Evolutionary conservation across 2,888 invertebrate species (phyloP), one percentile per base, ranked within the genome.

Genomic region (Lochmaea capreae): DNA sequence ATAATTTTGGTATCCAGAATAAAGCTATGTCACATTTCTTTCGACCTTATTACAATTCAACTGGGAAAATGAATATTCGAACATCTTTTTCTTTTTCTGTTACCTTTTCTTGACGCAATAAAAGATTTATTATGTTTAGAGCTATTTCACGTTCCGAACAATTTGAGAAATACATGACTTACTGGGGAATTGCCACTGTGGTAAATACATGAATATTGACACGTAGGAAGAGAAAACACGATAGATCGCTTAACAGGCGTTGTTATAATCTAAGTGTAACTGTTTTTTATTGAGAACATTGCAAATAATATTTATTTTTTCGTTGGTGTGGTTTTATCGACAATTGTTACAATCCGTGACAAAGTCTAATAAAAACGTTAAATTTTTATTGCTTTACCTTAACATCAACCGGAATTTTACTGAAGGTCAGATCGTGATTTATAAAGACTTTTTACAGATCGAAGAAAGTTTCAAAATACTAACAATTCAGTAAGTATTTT

Each of bases 321-420:
- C 1, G 52, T n/a, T 16, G 14, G 12, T 61, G 59, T 33, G 14
- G 14, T 61, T 61, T 61, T 61, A 61, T 61, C 59, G 33, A 61
- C 14, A 33, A 62, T 18, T 22, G 62, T n/a, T 62, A 62, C 62
- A 62, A 16, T 14, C n/a, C 62, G 62, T 62, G 62, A 62, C 62
- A 62, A 62, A 39, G 9, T 62, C 42, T 16, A 62, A 62, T 62
- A 62, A 62, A 62, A 39, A 16, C 1, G 22, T 49, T 49, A 43
- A 10, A 1, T 43, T 49, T 49, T n/a, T 49, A 49, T 49, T 8
- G 46, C 14, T 49, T n/a, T n/a, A 14, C 49, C 10, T 1, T 12
- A 11, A 46, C 43, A 46, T 12, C 14, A 8, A 52, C 52, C 52
- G 52, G 16, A 52, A 52, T 4, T 52, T 8, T 52, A n/a, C n/a